Conservation (phyloP, 2,113 vertebrate species). For the Caranx ignobilis region DNA sequence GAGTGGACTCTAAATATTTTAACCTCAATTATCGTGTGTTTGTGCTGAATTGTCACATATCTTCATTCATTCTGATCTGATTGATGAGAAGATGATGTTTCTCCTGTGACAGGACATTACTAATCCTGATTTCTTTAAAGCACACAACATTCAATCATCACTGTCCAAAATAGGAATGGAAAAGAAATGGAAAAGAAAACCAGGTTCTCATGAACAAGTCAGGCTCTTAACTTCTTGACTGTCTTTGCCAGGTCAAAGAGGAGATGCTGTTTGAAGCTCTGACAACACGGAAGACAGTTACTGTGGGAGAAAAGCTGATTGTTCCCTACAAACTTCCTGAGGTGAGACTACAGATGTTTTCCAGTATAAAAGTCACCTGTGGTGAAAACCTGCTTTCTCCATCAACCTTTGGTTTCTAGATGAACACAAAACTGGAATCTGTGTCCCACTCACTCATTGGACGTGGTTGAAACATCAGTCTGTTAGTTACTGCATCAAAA, state of each 20-base stretch:
- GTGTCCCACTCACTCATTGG: no score
- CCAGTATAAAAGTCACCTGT: neutral
- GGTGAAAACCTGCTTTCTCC: neutral
- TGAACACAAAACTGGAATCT: neutral
- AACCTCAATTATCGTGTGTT: neutral
- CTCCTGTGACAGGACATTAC: neutral
- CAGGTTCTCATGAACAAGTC: neutral
- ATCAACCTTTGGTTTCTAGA: neutral
- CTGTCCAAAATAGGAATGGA: neutral
- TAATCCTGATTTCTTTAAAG: neutral
- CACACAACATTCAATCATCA: neutral
- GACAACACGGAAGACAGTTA: constrained; percentile 95
- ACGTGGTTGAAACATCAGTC: no score
- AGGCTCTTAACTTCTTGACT: neutral
- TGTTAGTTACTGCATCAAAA: no score
- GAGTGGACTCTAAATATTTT: neutral
- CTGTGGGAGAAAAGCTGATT: constrained; percentile 96
- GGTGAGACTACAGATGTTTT: constrained; percentile 80
- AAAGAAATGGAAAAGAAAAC: neutral
- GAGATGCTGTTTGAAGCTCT: constrained; percentile 97
- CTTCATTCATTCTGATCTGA: neutral
- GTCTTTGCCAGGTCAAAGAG: constrained; percentile 91
- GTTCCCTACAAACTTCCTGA: constrained; percentile 95
- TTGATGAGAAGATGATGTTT: constrained; percentile 15
- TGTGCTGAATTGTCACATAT: neutral